These are phyloP conservation scores for Promerops cafer DNA, from an alignment of 2,113 vertebrate species.

Conservation along the genomic window DNA sequence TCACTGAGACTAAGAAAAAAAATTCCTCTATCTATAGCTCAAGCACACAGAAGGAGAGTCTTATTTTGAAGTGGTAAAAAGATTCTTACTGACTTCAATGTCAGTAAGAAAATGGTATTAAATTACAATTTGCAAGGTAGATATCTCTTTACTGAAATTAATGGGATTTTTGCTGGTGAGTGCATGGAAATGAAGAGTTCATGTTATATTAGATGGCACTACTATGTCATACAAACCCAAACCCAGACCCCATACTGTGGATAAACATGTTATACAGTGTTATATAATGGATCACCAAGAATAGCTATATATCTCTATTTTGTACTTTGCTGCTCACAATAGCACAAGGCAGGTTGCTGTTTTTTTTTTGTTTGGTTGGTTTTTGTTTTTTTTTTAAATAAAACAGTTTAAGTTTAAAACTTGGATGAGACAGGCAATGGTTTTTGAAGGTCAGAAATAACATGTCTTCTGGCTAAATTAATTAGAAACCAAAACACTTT, in stretches of 20 bases:
- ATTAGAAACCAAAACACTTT: conserved; percentile 35
- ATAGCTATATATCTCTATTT: not conserved
- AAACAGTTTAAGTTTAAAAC: not conserved
- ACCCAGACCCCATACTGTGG: not conserved
- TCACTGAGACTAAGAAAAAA: not conserved
- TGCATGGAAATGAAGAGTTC: not conserved
- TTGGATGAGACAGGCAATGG: not conserved
- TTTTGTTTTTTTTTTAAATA: not conserved
- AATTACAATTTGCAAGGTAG: not conserved
- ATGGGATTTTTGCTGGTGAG: not conserved
- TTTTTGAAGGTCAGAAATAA: conserved; percentile 45
- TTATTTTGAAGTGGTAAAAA: conserved; percentile 7
- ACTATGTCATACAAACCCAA: not conserved
- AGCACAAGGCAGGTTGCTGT: not conserved
- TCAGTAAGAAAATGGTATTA: not conserved
- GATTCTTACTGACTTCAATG: not conserved
- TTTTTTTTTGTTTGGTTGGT: not conserved
- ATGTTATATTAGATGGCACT: not conserved
- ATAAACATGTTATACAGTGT: not conserved
- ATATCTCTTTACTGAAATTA: not conserved
- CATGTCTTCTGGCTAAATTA: conserved; percentile 25
- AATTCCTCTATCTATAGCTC: not conserved
- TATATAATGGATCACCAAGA: not conserved
- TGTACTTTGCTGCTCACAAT: not conserved
- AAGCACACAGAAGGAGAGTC: not conserved